These are phyloP conservation scores for Nebria brevicollis DNA, from an alignment of 2,888 invertebrate species.

Conservation along the genomic window DNA sequence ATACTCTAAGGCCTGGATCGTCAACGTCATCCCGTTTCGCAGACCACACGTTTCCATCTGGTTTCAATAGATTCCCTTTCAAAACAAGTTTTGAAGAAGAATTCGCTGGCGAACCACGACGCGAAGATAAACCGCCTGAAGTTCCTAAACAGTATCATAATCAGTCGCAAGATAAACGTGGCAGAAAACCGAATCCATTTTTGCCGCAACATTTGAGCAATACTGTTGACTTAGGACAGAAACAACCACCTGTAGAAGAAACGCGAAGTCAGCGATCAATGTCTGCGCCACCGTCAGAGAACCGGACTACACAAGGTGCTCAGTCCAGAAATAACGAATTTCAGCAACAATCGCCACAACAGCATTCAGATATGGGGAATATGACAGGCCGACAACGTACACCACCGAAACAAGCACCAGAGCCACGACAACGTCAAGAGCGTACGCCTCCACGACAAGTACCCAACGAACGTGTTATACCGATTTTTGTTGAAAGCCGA, in stretches of 20 bases:
- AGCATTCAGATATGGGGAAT: slow-evolving; percentile 48
- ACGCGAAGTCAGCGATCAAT: slow-evolving; percentile 75
- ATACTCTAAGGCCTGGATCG: not conserved
- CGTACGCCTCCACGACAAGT: slow-evolving; percentile 54
- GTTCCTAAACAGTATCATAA: slow-evolving; percentile 55
- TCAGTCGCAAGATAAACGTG: slow-evolving; percentile 52
- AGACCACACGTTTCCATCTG: slow-evolving; percentile 60
- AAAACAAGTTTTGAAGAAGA: slow-evolving; percentile 49
- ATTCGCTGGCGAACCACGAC: slow-evolving; percentile 46
- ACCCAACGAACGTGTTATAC: slow-evolving; percentile 81
- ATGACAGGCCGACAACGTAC: slow-evolving; percentile 24
- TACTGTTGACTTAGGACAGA: slow-evolving; percentile 81
- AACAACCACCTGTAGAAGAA: slow-evolving; percentile 69
- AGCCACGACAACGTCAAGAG: slow-evolving; percentile 50
- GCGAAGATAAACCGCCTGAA: slow-evolving; percentile 52
- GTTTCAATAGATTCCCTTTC: slow-evolving; percentile 59
- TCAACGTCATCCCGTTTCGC: slow-evolving; percentile 57
- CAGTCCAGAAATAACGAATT: slow-evolving; percentile 43
- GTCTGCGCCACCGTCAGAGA: slow-evolving; percentile 83
- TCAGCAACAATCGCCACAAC: not conserved
- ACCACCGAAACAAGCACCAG: slow-evolving; percentile 41
- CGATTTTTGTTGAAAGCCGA: slow-evolving; percentile 87
- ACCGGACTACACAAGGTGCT: slow-evolving; percentile 54
- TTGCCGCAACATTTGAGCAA: slow-evolving; percentile 78
- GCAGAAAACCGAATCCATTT: slow-evolving; percentile 50